phyloP scores from a whole-genome alignment of 2,888 invertebrate genomes.

The Barypeithes pellucidus region DNA sequence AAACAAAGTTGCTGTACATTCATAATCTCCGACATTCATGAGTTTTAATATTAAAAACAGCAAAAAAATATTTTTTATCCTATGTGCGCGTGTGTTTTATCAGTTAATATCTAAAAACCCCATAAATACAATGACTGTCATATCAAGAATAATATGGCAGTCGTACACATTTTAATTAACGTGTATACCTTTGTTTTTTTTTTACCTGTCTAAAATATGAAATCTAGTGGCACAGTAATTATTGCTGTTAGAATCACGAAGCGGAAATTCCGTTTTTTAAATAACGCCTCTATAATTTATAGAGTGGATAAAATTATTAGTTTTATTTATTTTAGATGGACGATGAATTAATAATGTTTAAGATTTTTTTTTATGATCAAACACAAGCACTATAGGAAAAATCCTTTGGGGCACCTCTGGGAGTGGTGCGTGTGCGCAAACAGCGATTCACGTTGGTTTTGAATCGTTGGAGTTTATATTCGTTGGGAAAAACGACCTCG shows the following conservation, averaged over 20 bases:
- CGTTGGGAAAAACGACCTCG: no score
- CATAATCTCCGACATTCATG: no score
- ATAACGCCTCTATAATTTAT: slow-evolving; percentile 1
- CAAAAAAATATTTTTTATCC: not conserved
- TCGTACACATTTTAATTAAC: slow-evolving; percentile 13
- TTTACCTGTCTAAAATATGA: slow-evolving; percentile 6
- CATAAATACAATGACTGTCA: slow-evolving; percentile 19
- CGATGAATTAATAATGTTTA: no score
- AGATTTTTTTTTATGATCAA: no score
- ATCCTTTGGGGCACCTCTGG: no score
- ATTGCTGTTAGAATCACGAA: not conserved
- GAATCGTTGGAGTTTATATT: no score
- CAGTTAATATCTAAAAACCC: slow-evolving; percentile 15
- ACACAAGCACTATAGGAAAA: no score
- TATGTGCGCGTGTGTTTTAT: slow-evolving; percentile 4
- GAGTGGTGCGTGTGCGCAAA: no score
- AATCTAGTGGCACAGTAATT: slow-evolving; percentile 15
- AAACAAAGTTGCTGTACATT: no score
- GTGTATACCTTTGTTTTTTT: slow-evolving; percentile 10
- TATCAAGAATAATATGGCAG: slow-evolving; percentile 14
- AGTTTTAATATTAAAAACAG: no score
- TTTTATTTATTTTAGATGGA: not conserved
- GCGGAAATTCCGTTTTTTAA: not conserved
- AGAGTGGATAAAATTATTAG: not conserved
- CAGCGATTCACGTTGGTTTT: no score